A percentile compares a stretch with the other conserved stretches of the same genome.
These are phyloP conservation scores for Leptodactylus fallax DNA, from an alignment of 2,797 vertebrate genomes.

Conservation along the genomic window DNA sequence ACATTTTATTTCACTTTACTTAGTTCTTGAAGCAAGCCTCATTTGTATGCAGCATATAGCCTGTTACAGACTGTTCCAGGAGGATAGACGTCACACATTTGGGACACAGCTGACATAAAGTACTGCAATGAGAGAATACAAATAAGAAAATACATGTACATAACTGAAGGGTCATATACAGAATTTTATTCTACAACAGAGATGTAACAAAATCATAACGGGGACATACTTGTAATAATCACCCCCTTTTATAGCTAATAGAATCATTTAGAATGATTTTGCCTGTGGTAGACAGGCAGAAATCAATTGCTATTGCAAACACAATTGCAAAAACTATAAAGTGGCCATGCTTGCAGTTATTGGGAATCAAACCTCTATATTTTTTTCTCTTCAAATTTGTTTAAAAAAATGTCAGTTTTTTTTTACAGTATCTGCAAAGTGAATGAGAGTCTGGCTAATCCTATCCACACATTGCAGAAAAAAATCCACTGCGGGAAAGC, in stretches of 20 bases:
- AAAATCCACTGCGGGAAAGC: too few relatives aligned
- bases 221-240: background rate
- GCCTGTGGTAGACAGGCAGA: too few relatives aligned
- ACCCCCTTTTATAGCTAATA: background rate
- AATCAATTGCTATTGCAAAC: background rate
- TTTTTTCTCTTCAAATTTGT: too few relatives aligned
- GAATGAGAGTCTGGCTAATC: too few relatives aligned
- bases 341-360: background rate
- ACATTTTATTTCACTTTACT: conserved; percentile 23
- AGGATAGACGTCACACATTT: conserved; percentile 46
- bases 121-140: conserved; percentile 53
- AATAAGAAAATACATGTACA: conserved; percentile 15
- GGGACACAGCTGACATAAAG: conserved; percentile 49
- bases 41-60: conserved; percentile 55
- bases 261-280: background rate
- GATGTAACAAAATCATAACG: conserved; percentile 2
- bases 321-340: background rate
- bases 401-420: too few relatives aligned
- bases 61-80: conserved; percentile 53
- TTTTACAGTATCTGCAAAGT: too few relatives aligned
- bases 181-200: background rate
- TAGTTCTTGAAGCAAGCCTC: background rate
- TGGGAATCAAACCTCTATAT: too few relatives aligned
- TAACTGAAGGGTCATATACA: background rate
- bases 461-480: too few relatives aligned